Percentiles rank a stretch among this genome's conserved stretches.
Conservation (phyloP, 2,113 vertebrate species). For the Heterochromis multidens region DNA sequence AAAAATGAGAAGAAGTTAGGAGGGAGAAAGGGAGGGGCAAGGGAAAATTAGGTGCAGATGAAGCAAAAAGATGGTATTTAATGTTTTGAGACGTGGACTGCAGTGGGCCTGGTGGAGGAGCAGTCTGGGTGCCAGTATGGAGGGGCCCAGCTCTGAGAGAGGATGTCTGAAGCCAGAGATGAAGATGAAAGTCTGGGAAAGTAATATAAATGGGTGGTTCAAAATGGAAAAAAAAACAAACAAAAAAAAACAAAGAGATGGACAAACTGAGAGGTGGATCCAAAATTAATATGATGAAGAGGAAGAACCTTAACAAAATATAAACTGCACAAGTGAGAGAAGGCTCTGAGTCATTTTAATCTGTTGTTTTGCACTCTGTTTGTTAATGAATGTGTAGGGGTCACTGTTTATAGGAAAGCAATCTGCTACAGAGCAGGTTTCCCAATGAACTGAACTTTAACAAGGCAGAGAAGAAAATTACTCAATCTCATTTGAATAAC, state of each 20-base stretch:
- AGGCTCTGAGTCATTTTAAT: not conserved
- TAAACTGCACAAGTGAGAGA: not conserved
- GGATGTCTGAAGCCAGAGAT: constrained; percentile 1
- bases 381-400: constrained; percentile 13
- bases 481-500: constrained; percentile 46
- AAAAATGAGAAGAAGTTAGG: constrained; percentile 6
- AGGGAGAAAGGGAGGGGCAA: not conserved
- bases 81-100: constrained; percentile 12
- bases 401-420: constrained; percentile 28
- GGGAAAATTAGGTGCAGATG: constrained; percentile 53
- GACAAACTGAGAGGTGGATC: not conserved
- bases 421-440: constrained; percentile 12
- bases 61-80: constrained; percentile 46
- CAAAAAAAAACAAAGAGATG: not conserved
- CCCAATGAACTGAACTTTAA: constrained; percentile 28
- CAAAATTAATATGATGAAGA: not conserved
- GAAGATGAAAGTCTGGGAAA: not conserved
- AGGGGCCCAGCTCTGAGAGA: constrained; percentile 10
- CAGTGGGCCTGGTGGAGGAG: constrained; percentile 38
- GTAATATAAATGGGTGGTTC: not conserved
- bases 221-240: not conserved
- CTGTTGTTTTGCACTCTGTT: not conserved
- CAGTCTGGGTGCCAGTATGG: constrained; percentile 5
- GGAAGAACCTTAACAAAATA: not conserved
- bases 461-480: constrained; percentile 20